Percentiles rank a stretch among this genome's conserved stretches.
phyloP scores from a whole-genome alignment of 2,113 vertebrate species.

The Cepphus grylle region DNA sequence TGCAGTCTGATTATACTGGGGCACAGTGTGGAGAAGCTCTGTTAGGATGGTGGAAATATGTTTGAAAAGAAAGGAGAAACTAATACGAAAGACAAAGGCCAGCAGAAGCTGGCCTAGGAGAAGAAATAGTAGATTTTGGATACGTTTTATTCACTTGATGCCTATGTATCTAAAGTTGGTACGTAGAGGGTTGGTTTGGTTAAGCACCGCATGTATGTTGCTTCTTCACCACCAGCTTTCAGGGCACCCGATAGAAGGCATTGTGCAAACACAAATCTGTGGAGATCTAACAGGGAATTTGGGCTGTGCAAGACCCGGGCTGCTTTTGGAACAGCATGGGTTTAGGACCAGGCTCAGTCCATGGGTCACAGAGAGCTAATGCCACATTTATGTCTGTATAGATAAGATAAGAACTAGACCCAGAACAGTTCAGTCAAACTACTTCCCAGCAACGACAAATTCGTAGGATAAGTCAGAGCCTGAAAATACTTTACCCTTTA shows the following conservation, averaged over 20 bases:
- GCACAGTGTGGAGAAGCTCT: background rate
- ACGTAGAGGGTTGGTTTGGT: background rate
- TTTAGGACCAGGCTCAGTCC: background rate
- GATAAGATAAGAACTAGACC: background rate
- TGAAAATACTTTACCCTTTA: background rate
- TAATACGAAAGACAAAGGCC: background rate
- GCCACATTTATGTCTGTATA: rapidly evolving
- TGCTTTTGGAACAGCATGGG: background rate
- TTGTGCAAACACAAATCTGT: background rate
- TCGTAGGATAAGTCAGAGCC: background rate
- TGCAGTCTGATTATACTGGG: background rate
- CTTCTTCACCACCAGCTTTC: background rate
- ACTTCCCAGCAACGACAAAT: background rate
- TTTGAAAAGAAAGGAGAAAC: background rate
- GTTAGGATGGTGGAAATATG: background rate
- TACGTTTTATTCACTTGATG: background rate
- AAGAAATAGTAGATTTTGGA: background rate
- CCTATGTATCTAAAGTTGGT: background rate
- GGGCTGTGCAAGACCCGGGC: background rate
- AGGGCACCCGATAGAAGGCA: background rate
- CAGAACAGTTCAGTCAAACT: background rate
- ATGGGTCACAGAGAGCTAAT: background rate
- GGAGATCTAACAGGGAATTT: background rate
- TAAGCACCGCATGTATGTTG: background rate
- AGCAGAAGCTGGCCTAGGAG: background rate